These are phyloP conservation scores for Scaptodrosophila lebanonensis DNA, from an alignment of 1,140 invertebrate species.

Conservation along the genomic window DNA sequence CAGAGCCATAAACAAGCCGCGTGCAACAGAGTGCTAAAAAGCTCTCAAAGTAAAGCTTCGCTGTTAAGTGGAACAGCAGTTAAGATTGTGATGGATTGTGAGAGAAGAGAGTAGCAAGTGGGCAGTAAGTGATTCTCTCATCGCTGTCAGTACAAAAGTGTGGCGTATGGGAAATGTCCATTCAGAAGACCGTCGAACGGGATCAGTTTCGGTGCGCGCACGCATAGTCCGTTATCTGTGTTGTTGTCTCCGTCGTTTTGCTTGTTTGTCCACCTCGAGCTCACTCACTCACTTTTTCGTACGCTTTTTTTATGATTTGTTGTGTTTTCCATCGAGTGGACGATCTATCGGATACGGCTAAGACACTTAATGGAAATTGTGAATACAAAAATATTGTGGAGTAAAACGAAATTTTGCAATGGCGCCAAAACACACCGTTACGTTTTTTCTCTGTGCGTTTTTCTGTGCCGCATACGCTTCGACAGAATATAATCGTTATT, in stretches of 20 bases:
- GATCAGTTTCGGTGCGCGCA: slow-evolving; percentile 27
- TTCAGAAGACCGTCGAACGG: slow-evolving; percentile 44
- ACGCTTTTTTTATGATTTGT: no score
- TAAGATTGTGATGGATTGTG: slow-evolving; percentile 31
- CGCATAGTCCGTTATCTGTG: not conserved
- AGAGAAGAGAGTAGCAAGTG: slow-evolving; percentile 2
- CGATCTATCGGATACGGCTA: not conserved
- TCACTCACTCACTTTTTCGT: no score
- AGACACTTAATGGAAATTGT: slow-evolving; percentile 10
- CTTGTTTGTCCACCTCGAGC: no score
- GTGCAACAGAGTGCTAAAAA: no score
- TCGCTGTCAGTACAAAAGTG: slow-evolving; percentile 46
- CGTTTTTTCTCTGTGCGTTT: slow-evolving; percentile 16
- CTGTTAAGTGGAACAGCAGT: no score
- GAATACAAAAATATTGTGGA: slow-evolving; percentile 6
- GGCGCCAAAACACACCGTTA: slow-evolving; percentile 19
- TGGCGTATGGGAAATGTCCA: slow-evolving; percentile 39
- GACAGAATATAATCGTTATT: slow-evolving; percentile 70
- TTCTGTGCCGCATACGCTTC: slow-evolving; percentile 20
- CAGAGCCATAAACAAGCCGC: no score
- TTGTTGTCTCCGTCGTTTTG: no score
- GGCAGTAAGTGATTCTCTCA: slow-evolving; percentile 17
- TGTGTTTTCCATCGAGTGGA: no score
- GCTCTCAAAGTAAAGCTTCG: no score
- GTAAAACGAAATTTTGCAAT: slow-evolving; percentile 15